These are phyloP conservation scores for Panagrolaimus sp. DNA, from an alignment of 1,140 invertebrate genomes.

Conservation along the genomic window DNA sequence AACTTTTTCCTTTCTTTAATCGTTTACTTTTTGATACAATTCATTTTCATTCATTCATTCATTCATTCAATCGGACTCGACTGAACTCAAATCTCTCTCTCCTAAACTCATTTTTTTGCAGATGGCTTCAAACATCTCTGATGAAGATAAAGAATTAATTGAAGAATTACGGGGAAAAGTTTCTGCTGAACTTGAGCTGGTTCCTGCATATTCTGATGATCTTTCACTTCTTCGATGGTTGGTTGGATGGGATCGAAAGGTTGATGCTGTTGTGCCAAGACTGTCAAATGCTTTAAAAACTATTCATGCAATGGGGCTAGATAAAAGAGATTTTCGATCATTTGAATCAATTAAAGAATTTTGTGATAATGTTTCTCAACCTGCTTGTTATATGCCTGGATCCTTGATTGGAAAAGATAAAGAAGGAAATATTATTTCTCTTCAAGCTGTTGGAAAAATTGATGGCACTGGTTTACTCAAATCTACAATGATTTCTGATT, in stretches of 20 bases:
- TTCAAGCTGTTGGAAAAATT: slow-evolving; percentile 42
- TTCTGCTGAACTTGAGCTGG: slow-evolving; percentile 35
- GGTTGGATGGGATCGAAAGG: slow-evolving; percentile 46
- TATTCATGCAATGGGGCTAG: slow-evolving; percentile 38
- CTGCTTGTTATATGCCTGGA: slow-evolving; percentile 43
- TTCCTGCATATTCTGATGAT: slow-evolving; percentile 46
- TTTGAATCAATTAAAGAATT: slow-evolving; percentile 34
- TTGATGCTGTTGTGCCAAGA: slow-evolving; percentile 46
- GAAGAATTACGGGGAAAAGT: slow-evolving; percentile 19
- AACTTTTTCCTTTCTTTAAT: not conserved
- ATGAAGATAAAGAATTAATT: slow-evolving; percentile 24
- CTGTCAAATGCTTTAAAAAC: slow-evolving; percentile 35
- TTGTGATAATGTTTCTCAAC: slow-evolving; percentile 41
- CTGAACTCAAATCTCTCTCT: not conserved
- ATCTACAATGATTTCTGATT: slow-evolving; percentile 41
- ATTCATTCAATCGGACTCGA: not conserved
- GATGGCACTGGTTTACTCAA: slow-evolving; percentile 43
- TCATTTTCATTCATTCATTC: not conserved
- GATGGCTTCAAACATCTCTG: slow-evolving; percentile 14
- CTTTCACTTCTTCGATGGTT: slow-evolving; percentile 43
- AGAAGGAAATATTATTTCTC: slow-evolving; percentile 45
- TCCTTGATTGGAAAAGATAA: slow-evolving; percentile 45
- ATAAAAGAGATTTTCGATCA: slow-evolving; percentile 41
- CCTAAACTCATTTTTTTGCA: slow-evolving; percentile 9
- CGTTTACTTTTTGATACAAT: not conserved